Evolutionary conservation across 2,113 vertebrate species (phyloP), one percentile per base, ranked within the genome.

Genomic region (Illadopsis cleaveri): DNA sequence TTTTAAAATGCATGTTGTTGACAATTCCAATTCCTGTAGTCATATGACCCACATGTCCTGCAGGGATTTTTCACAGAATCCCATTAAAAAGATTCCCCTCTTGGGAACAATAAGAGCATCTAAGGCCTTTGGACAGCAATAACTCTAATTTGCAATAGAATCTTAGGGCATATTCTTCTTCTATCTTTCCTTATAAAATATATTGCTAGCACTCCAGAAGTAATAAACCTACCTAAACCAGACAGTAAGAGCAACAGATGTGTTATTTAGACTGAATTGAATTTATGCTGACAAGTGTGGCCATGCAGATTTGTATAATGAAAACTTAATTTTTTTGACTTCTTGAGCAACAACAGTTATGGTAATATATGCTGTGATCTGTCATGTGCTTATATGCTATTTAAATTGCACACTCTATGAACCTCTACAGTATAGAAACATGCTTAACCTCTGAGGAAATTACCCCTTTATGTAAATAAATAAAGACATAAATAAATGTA

Each of bases 1-100:
- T 88, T 94, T 86, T 69, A 54, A 88, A 97, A 92, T 73, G 62
- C 35, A 38, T 57, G 33, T 40, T 92, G 57, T 90, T 73, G 89
- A 77, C 58, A 94, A 73, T 89, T 82, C 50, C 0, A 3, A 28
- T 79, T 85, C n/a, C 66, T 61, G 7, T 33, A 88, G 48, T 79
- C 79, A 86, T 83, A 92, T 69, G 80, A 72, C 22, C 42, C 25
- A 57, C 18, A 61, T 69, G 57, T 83, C 85, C 64, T 82, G 37
- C 45, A 90, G 54, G 45, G 28, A 4, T 91, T 90, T 93, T 88
- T 71, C 50, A 80, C 20, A 88, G 42, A 88, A 64, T 58, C 47
- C 18, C 18, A 77, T 85, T 88, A 50, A 85, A 91, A 90, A 89
- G 17, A 88, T 56, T 69, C 12, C 8, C 35, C 64, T 89, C 47